phyloP scores from a whole-genome alignment of 64 coral and sea anemone species.

The Stichodactyla mertensii region DNA sequence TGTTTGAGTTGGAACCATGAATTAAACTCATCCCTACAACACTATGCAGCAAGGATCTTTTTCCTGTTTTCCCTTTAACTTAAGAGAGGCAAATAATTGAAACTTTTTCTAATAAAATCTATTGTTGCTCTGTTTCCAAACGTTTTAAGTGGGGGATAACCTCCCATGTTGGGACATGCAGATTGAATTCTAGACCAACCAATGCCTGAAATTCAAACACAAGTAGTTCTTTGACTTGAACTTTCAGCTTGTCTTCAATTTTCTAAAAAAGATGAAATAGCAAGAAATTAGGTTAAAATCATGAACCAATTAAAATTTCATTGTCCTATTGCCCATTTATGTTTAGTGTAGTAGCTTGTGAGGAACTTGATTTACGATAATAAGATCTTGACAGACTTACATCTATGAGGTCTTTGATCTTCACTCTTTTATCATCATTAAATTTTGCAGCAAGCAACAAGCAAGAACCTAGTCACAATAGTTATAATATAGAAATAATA shows the following conservation, averaged over 20 bases:
- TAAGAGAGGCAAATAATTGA: no score
- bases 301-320: no score
- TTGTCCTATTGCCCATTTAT: no score
- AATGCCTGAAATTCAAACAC: slow-evolving; percentile 91
- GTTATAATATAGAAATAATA: no score
- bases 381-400: slow-evolving; percentile 27
- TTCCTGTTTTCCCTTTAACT: no score
- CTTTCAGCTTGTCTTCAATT: slow-evolving; percentile 82
- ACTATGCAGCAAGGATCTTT: no score
- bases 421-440: slow-evolving; percentile 81
- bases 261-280: slow-evolving; percentile 30
- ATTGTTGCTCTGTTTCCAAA: slow-evolving; percentile 55
- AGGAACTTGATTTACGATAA: background rate
- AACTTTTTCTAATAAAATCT: background rate
- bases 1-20: no score
- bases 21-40: no score
- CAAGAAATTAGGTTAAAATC: background rate
- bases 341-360: no score
- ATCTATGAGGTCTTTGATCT: slow-evolving; percentile 79
- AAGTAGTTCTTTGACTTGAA: slow-evolving; percentile 72
- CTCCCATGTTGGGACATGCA: slow-evolving; percentile 77
- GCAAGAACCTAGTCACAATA: slow-evolving; percentile 67
- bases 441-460: slow-evolving; percentile 91
- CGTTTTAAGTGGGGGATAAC: slow-evolving; percentile 86
- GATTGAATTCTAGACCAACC: slow-evolving; percentile 85